phyloP scores from a whole-genome alignment of 2,113 vertebrate genomes.

The Chaetura pelagica region DNA sequence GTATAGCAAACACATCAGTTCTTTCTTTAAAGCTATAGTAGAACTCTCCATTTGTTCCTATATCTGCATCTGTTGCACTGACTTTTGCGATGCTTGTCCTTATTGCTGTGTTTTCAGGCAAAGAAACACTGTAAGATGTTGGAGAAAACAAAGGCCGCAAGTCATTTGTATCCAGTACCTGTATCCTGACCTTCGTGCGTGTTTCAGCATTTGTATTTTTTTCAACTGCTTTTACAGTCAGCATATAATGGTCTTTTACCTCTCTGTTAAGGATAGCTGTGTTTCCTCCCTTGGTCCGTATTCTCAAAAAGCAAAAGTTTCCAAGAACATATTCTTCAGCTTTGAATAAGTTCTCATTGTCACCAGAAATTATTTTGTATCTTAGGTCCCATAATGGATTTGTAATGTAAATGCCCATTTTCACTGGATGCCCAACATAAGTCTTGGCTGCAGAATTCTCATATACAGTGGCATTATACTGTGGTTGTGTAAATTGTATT shows the following conservation, averaged over 20 bases:
- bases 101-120: conserved; percentile 91
- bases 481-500: conserved; percentile 87
- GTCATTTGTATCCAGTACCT: conserved; percentile 97
- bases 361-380: conserved; percentile 97
- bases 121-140: conserved; percentile 93
- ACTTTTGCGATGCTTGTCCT: conserved; percentile 92
- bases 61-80: conserved; percentile 95
- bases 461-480: conserved; percentile 94
- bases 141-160: conserved; percentile 95
- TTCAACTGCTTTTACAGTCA: conserved; percentile 92
- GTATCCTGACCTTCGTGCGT: conserved; percentile 85
- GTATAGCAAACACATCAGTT: conserved; percentile 95
- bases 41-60: conserved; percentile 97
- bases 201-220: conserved; percentile 86
- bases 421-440: conserved; percentile 89
- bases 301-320: conserved; percentile 96
- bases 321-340: conserved; percentile 93
- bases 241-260: conserved; percentile 92
- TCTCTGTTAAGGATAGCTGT: conserved; percentile 96
- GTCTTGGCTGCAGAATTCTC: conserved; percentile 99
- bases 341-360: conserved; percentile 98
- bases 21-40: conserved; percentile 97
- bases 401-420: conserved; percentile 93
- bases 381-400: conserved; percentile 89
- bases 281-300: conserved; percentile 99